phyloP scores from a whole-genome alignment of 2,113 vertebrate genomes.

The Podarcis raffonei region DNA sequence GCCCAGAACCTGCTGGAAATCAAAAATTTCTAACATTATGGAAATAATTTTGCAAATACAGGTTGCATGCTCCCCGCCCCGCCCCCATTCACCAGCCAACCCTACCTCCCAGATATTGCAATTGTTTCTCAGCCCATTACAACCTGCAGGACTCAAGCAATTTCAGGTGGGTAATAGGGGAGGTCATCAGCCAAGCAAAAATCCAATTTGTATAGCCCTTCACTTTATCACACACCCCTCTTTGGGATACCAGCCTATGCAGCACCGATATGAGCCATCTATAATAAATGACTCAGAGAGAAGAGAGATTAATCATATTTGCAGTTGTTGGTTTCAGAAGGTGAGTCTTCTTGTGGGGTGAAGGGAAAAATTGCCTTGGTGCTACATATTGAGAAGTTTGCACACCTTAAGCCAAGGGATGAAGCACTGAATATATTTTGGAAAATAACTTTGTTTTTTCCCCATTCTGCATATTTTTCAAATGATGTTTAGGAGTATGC shows the following conservation, averaged over 20 bases:
- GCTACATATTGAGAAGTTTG: background rate
- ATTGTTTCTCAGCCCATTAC: constrained; percentile 39
- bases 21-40: background rate
- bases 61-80: background rate
- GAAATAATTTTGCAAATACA: background rate
- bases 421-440: background rate
- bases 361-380: constrained; percentile 32
- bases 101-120: background rate
- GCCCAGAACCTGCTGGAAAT: background rate
- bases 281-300: constrained; percentile 48
- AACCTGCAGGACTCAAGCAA: constrained; percentile 25
- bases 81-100: background rate
- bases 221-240: constrained; percentile 48
- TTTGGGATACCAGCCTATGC: constrained; percentile 28
- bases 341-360: constrained; percentile 32
- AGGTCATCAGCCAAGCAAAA: constrained; percentile 58
- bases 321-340: constrained; percentile 51
- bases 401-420: background rate
- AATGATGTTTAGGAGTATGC: background rate
- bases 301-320: constrained; percentile 64
- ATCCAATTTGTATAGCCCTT: constrained; percentile 62
- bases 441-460: background rate
- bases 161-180: constrained; percentile 52
- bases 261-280: constrained; percentile 30
- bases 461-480: background rate